Percentiles rank a stretch among this genome's conserved stretches.
Conservation (phyloP, 2,888 invertebrate species). For the Megastigmus dorsalis region DNA sequence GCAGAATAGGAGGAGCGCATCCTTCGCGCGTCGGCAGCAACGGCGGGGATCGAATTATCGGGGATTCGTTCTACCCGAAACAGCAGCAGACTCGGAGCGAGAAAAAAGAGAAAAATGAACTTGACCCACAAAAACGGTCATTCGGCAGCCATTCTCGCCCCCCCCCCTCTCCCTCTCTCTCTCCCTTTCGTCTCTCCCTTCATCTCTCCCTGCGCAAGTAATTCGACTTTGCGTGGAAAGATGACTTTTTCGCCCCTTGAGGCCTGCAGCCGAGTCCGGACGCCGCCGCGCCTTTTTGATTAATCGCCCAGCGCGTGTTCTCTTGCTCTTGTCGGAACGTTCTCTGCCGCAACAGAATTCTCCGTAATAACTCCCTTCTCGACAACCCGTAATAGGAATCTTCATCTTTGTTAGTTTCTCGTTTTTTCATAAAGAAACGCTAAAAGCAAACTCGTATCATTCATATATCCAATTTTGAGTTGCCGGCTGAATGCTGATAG, state of each 20-base stretch:
- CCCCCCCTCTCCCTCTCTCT: no score
- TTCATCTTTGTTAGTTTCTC: no score
- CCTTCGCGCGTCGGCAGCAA: no score
- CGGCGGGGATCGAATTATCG: constrained; percentile 43
- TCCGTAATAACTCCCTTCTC: constrained; percentile 11
- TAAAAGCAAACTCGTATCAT: no score
- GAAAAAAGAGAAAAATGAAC: constrained; percentile 27
- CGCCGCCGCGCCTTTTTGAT: constrained; percentile 6
- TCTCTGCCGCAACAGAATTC: constrained; percentile 9
- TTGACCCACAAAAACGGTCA: constrained; percentile 37
- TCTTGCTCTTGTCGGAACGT: no score
- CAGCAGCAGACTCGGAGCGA: neutral
- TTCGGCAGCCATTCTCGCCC: neutral
- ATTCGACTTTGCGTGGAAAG: constrained; percentile 27
- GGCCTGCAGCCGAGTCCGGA: no score
- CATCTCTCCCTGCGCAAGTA: no score
- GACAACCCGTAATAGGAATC: neutral
- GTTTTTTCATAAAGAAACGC: no score
- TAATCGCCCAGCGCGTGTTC: constrained; percentile 6
- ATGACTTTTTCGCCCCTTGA: constrained; percentile 27
- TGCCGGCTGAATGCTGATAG: no score
- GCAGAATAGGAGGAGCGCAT: constrained; percentile 6
- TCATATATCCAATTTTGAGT: no score
- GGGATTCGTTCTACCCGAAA: constrained; percentile 31
- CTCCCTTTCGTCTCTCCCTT: no score